These are phyloP conservation scores for Desoria tigrina DNA, from an alignment of 2,888 invertebrate genomes.

Conservation along the genomic window DNA sequence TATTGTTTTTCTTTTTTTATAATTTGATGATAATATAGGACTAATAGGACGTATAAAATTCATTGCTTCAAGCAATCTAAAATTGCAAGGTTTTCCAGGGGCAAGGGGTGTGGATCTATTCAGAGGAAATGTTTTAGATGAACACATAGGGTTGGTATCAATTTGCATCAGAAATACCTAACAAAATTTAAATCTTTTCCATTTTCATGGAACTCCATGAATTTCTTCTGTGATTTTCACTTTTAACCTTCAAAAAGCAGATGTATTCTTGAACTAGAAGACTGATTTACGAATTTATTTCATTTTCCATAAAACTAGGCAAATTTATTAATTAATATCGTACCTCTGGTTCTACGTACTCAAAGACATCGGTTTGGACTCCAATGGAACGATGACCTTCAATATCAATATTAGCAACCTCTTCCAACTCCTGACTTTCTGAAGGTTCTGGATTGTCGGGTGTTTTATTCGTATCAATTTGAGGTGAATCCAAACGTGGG, in stretches of 20 bases:
- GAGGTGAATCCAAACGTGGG: neutral
- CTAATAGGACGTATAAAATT: no score
- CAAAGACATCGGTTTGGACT: conserved; percentile 7
- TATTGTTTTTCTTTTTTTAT: neutral
- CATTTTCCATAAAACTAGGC: neutral
- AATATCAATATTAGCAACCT: neutral
- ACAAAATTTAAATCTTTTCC: no score
- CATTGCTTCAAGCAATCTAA: no score
- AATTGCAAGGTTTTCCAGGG: no score
- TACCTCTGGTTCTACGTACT: conserved; percentile 18
- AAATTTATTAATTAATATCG: neutral
- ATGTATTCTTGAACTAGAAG: neutral
- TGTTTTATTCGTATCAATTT: neutral
- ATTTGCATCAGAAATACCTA: no score
- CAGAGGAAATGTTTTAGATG: no score
- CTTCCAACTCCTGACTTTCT: neutral
- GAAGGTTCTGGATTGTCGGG: neutral
- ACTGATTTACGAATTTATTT: neutral
- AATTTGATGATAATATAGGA: no score
- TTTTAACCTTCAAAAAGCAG: no score
- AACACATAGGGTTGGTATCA: no score
- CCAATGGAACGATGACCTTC: neutral
- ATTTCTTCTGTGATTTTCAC: no score
- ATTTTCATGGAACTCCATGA: no score
- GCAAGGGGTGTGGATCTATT: no score